Evolutionary conservation across 37 sponge, comb jelly and placozoan species (phyloP), one percentile per base, ranked within the genome.

Genomic region (Ianthella basta): DNA sequence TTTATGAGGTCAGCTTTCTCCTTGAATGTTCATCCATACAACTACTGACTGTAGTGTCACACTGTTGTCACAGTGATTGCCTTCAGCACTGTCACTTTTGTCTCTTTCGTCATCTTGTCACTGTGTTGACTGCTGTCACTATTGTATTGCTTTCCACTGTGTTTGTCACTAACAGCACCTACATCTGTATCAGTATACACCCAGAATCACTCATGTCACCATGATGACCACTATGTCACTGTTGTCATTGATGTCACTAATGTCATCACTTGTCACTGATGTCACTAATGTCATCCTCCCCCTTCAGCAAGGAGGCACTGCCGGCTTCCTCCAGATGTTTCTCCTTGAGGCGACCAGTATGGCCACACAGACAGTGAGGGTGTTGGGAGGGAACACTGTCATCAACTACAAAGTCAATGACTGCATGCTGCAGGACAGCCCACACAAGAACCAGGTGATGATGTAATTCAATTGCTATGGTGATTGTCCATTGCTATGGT

Each of bases 391-490:
- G 0, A 91, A 95, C 24, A 86, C 88, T 16, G 79, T 95, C 5
- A 64, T 95, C 15, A 83, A 55, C 65, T 95, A 80, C 72, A 83
- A 80, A 38, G 33, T 95, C 35, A 89, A 84, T n/a, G 85, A 92
- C 21, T 85, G 82, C 56, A 83, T 89, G 5, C 60, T 95, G 20
- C 81, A 87, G 37, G 95, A 95, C 30, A 89, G 86, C 59, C 79
- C 80, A 4, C 85, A 87, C 57, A 88, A 91, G 59, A 91, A 92
- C 74, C 92, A 94, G 93, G 95, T 91, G 50, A 44, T 10, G 50
- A 44, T 44, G 8, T 44, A 8, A 8, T 3, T 44, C n/a, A n/a
- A n/a, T n/a, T n/a, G n/a, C n/a, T n/a, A n/a, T n/a, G n/a, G n/a
- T n/a, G n/a, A n/a, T n/a, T n/a, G n/a, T n/a, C n/a, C n/a, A n/a